Evolutionary conservation across 2,797 vertebrate species (phyloP).

Genomic region (Holocentrus rufus): DNA sequence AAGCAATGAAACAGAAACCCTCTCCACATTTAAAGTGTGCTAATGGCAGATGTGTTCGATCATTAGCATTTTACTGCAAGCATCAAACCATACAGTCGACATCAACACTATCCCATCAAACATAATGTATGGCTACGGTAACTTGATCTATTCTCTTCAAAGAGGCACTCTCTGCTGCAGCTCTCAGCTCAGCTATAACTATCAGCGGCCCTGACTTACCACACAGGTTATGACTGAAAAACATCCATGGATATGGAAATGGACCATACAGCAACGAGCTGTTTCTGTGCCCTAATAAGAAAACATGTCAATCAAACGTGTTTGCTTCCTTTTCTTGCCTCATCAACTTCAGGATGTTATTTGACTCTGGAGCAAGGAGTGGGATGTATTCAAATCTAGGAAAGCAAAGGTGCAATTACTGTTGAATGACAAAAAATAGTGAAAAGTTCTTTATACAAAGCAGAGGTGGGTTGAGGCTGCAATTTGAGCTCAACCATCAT

Average conservation of each 20-base stretch:
- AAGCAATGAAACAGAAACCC: constrained; percentile 22
- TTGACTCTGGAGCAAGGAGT: neutral
- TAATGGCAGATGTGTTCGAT: neutral
- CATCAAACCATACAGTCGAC: constrained; percentile 28
- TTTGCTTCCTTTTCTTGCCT: neutral
- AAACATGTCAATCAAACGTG: constrained; percentile 20
- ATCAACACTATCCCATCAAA: constrained; percentile 36
- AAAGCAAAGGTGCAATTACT: no score
- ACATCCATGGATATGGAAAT: constrained; percentile 1
- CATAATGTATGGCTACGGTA: neutral
- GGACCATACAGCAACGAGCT: neutral
- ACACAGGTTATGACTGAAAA: constrained; percentile 8
- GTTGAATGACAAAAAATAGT: neutral
- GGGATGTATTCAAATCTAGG: no score
- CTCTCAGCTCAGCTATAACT: constrained; percentile 12
- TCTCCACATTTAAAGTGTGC: constrained; percentile 13
- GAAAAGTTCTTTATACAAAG: neutral
- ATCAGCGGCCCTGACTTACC: neutral
- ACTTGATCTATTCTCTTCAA: constrained; percentile 16
- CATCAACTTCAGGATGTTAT: neutral
- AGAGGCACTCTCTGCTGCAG: constrained; percentile 14
- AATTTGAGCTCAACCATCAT: neutral
- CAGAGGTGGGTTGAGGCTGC: neutral
- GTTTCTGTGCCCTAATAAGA: neutral
- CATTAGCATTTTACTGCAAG: neutral